These are phyloP conservation scores for Alexandromys fortis DNA, from an alignment of 2,113 vertebrate species.

Conservation along the genomic window DNA sequence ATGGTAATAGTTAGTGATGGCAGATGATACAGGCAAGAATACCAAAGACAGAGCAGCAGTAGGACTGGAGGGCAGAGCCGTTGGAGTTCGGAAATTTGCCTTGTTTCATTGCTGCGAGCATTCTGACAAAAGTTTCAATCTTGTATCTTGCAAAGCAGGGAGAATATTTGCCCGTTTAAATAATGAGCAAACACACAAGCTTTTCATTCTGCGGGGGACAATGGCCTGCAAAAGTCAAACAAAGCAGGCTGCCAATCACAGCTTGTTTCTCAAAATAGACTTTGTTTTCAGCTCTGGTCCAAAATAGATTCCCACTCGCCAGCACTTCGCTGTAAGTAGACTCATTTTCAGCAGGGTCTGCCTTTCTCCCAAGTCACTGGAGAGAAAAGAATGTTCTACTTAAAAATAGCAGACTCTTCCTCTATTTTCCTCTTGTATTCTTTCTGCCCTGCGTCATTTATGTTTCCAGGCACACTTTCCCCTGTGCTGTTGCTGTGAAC, in stretches of 20 bases:
- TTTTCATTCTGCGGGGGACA: not conserved
- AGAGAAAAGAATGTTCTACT: constrained; percentile 53
- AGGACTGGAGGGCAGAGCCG: not conserved
- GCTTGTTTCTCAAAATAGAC: constrained; percentile 10
- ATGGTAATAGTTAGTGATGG: not conserved
- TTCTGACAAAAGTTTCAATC: not conserved
- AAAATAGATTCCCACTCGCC: constrained; percentile 47
- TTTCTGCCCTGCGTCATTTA: not conserved
- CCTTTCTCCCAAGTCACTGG: constrained; percentile 32
- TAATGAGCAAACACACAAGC: not conserved
- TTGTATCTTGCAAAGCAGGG: not conserved
- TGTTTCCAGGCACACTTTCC: not conserved
- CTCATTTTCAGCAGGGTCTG: constrained; percentile 44
- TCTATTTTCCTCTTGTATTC: constrained; percentile 4
- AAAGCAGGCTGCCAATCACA: not conserved
- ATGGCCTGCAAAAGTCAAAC: not conserved
- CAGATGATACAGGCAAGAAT: fast-evolving
- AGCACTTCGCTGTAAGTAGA: constrained; percentile 51
- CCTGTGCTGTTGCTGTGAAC: not conserved
- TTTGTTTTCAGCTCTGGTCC: constrained; percentile 44
- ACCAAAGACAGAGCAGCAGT: fast-evolving
- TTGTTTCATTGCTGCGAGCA: not conserved
- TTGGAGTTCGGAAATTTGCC: fast-evolving
- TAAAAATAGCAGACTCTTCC: constrained; percentile 53
- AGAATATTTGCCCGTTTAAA: not conserved